A percentile compares a stretch with the other conserved stretches of the same genome.
phyloP scores from a whole-genome alignment of 2,888 invertebrate genomes.

The Luperina nickerlii region DNA sequence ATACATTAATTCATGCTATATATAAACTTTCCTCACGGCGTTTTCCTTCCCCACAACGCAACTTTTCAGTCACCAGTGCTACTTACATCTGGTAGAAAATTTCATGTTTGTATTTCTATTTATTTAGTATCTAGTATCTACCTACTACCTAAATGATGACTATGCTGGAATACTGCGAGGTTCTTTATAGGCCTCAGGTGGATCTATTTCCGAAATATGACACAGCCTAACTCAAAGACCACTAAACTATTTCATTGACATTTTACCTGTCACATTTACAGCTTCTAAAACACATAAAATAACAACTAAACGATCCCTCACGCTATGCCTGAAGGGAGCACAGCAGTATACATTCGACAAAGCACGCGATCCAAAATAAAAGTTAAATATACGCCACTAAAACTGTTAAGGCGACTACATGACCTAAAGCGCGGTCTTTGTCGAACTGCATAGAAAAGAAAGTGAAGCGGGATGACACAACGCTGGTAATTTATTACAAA shows the following conservation, averaged over 20 bases:
- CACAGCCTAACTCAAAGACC: slow-evolving; percentile 20
- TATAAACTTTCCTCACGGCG: neutral
- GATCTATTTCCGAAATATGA: slow-evolving; percentile 14
- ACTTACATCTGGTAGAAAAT: neutral
- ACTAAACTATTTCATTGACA: slow-evolving; percentile 45
- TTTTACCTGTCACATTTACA: slow-evolving; percentile 56
- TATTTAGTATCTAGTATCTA: no score
- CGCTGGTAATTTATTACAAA: no score
- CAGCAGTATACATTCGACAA: slow-evolving; percentile 55
- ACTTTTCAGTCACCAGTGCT: neutral
- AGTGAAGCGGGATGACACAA: no score
- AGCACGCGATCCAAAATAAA: slow-evolving; percentile 55
- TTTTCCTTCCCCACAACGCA: neutral
- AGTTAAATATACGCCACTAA: slow-evolving; percentile 47
- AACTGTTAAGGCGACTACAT: slow-evolving; percentile 29
- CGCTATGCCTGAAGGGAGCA: slow-evolving; percentile 30
- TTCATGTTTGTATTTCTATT: neutral
- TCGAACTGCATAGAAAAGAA: no score
- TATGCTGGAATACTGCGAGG: neutral
- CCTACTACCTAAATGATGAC: neutral
- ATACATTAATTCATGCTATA: no score
- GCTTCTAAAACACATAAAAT: slow-evolving; percentile 56
- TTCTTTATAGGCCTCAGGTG: neutral
- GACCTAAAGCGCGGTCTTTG: no score
- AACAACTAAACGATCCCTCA: slow-evolving; percentile 38